Evolutionary conservation across 2,113 vertebrate genomes (phyloP).

Genomic region (Chrysochloris asiatica): DNA sequence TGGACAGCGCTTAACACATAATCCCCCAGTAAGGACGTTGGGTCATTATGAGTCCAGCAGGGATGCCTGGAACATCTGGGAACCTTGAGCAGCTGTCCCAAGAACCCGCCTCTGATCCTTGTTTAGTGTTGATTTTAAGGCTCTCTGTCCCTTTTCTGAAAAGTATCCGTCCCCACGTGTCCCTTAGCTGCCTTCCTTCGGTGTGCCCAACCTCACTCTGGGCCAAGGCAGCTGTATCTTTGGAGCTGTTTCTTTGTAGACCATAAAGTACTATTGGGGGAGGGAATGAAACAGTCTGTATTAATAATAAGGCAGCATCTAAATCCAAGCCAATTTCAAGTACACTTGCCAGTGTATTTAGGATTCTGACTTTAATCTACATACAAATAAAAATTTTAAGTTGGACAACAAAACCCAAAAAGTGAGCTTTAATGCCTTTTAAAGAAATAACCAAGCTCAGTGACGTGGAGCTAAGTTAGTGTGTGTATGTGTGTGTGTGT

Average conservation of each 20-base stretch:
- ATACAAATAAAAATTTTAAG: neutral
- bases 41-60: too few species aligned
- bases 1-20: too few species aligned
- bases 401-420: neutral
- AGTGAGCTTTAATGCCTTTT: neutral
- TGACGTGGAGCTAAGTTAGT: too few species aligned
- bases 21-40: too few species aligned
- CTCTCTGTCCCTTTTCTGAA: neutral
- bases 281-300: neutral
- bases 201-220: neutral
- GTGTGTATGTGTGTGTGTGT: too few species aligned
- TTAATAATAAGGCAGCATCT: neutral
- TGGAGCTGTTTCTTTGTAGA: neutral
- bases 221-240: neutral
- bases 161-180: neutral
- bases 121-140: neutral
- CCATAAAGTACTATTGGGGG: neutral
- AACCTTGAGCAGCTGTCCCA: too few species aligned
- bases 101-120: neutral
- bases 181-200: neutral
- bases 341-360: neutral
- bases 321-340: neutral
- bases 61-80: too few species aligned
- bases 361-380: neutral
- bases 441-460: too few species aligned